Evolutionary conservation across 2,113 vertebrate species (phyloP).

Genomic region (Probosciger aterrimus): DNA sequence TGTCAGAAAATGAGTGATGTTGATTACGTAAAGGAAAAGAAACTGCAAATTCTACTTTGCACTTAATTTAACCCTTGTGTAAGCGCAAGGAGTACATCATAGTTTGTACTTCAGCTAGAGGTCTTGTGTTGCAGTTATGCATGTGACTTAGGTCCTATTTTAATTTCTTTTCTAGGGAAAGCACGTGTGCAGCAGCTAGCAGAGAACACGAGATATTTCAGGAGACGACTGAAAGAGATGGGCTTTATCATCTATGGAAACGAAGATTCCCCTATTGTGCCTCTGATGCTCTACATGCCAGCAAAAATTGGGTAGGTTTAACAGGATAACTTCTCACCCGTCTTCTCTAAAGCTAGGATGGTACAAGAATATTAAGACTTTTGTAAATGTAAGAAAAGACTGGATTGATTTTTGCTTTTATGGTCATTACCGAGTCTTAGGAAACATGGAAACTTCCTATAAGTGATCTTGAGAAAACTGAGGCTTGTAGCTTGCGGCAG

Average conservation of each 20-base stretch:
- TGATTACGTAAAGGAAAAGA: not conserved
- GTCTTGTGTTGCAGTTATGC: not conserved
- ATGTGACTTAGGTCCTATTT: not conserved
- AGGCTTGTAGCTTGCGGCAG: not conserved
- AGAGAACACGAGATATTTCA: conserved; percentile 91
- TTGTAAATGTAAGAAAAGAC: not conserved
- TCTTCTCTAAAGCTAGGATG: not conserved
- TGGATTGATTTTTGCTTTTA: not conserved
- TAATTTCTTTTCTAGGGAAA: conserved; percentile 72
- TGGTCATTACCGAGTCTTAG: not conserved
- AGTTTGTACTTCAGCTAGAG: not conserved
- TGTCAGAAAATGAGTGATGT: not conserved
- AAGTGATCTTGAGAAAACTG: not conserved
- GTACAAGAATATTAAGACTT: not conserved
- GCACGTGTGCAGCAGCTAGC: conserved; percentile 87
- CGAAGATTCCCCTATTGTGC: conserved; percentile 91
- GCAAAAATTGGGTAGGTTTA: conserved; percentile 90
- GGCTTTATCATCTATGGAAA: conserved; percentile 98
- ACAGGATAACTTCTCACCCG: not conserved
- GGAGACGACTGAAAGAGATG: conserved; percentile 86
- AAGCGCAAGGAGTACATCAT: not conserved
- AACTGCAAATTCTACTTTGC: not conserved
- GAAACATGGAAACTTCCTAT: not conserved
- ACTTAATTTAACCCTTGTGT: not conserved
- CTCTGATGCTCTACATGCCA: conserved; percentile 98